Evolutionary conservation across 1,140 invertebrate species (phyloP).

Genomic region (Pygmarrhopalites habei): DNA sequence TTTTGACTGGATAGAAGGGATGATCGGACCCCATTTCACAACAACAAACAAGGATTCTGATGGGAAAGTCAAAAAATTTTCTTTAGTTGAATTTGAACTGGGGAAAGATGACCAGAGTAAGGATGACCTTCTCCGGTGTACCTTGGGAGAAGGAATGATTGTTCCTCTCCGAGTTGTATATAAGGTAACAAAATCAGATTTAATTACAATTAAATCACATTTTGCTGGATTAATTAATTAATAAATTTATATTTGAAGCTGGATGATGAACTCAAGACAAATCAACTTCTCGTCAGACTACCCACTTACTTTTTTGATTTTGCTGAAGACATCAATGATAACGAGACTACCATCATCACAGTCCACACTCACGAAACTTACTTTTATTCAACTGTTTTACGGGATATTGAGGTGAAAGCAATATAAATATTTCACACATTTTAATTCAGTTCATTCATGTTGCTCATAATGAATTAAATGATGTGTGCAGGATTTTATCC

Average conservation of each 20-base stretch:
- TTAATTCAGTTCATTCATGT: no score
- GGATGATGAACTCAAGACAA: background rate
- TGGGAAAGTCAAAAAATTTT: background rate
- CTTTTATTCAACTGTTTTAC: slow-evolving; percentile 3
- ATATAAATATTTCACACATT: no score
- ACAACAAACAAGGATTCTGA: no score
- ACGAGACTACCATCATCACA: background rate
- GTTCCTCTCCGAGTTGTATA: background rate
- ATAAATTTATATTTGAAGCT: no score
- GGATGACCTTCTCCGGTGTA: background rate
- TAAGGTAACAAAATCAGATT: no score
- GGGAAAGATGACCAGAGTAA: background rate
- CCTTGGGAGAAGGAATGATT: slow-evolving; percentile 1
- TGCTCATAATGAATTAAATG: no score
- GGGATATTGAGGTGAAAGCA: slow-evolving; percentile 1
- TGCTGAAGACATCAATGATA: background rate
- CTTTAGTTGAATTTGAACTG: slow-evolving; percentile 1
- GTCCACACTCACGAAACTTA: slow-evolving; percentile 6
- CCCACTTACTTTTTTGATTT: background rate
- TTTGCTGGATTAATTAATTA: no score
- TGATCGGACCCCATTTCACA: background rate
- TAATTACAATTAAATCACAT: no score
- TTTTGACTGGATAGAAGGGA: background rate
- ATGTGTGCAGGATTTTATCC: background rate
- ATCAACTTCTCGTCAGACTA: background rate